Evolutionary conservation across 2,113 vertebrate genomes (phyloP), one percentile per base, ranked within the genome.

Genomic region (Cairina moschata): DNA sequence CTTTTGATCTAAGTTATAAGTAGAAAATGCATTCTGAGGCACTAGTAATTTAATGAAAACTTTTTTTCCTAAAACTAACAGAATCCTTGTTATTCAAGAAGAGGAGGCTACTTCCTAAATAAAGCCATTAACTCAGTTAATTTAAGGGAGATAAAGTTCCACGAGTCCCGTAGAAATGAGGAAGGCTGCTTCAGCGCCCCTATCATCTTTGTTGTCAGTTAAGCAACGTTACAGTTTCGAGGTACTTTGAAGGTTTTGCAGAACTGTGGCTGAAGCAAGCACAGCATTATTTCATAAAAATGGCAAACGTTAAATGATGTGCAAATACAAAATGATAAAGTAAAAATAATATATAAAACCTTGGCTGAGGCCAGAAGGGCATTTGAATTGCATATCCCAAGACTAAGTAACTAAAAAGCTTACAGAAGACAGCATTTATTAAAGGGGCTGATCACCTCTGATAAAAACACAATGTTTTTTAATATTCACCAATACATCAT

Each of bases 1-100:
- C 83, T 95, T 96, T 86, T 71, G 84, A 93, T 92, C 85, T 92
- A 96, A 97, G 93, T 90, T 95, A 44, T 84, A 95, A 96, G 96
- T 48, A 93, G 93, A 96, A 97, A 97, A 96, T 8, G 81, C 81
- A 86, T 80, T 94, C 87, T 72, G 68, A 85, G 36, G 62, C 90
- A 88, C 63, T 71, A 73, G n/a, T 69, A 94, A 91, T 88, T 83
- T 91, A 96, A 95, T 94, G 74, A 96, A 91, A 93, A 77, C 26
- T 11, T 81, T 80, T 81, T 67, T 28, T 36, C 42, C 50, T 66
- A n/a, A 65, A 79, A 91, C 67, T 29, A 91, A 83, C 31, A 87
- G 40, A 56, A 90, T 80, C 90, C 89, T 94, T 81, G 48, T 92
- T 86, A 88, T 93, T 42, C 40, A 76, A 48, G 60, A 59, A 25